Base-by-base conservation (phyloP, 2,113 vertebrate genomes). In the Myocastor coypus region DNA sequence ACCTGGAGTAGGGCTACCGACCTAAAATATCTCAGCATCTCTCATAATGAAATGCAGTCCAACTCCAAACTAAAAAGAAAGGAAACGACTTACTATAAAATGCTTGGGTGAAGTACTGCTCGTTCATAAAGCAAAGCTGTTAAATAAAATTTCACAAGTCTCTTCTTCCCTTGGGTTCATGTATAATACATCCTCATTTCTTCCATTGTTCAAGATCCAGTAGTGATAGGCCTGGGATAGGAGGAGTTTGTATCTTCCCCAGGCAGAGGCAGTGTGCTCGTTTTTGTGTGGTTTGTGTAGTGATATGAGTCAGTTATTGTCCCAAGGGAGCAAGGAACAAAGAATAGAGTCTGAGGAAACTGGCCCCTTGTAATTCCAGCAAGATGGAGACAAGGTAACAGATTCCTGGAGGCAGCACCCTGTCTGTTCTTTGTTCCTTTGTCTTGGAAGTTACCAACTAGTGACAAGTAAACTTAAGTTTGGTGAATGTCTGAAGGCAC, bases 81-180 rank as follows among this genome's bases (percentile, higher is more conserved):
- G 89, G 68, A 87, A 97, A 96, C 0, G 28, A 89, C 87, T 93
- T 89, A 37, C 90, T 85, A 82, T 94, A 94, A 94, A 95, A 96
- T 92, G 92, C 92, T 63, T 93, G 69, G 94, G 75, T 83, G 77
- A 93, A 40, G 52, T 81, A 82, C 77, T 6, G 3, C 81, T 50
- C 83, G 77, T 80, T 92, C 92, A 88, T 96, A 97, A 96, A 97
- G 64, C 40, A 77, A 91, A 96, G 89, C 61, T 68, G 71, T 92
- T 85, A n/a, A n/a, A 91, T 94, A 90, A 93, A 95, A 93, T 92
- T 85, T n/a, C 26, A 94, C 13, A 30, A 20, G 4, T 89, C 42
- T 89, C 89, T 63, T n/a, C 89, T 83, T 77, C 37, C 24, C 34
- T 83, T 77, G 1, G 3, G 37, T 78, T 63, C 66, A 5, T 19